Percentiles rank a stretch among this genome's conserved stretches.
Evolutionary conservation across 2,888 invertebrate species (phyloP).

Genomic region (Conchocele bisecta): DNA sequence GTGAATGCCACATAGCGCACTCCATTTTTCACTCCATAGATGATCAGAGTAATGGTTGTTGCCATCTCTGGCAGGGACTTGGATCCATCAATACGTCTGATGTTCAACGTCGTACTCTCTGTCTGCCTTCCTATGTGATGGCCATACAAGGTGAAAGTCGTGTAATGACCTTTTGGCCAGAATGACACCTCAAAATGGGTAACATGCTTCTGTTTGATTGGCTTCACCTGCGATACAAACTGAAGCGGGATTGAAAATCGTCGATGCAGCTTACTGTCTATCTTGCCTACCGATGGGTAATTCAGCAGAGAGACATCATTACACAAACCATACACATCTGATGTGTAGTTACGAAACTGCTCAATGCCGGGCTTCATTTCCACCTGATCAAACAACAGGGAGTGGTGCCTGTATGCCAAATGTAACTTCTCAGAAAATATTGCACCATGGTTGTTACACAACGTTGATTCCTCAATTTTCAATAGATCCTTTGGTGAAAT

Average conservation of each 20-base stretch:
- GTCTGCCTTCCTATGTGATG: slow-evolving; percentile 71
- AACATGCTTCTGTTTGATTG: slow-evolving; percentile 22
- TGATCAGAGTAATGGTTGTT: slow-evolving; percentile 67
- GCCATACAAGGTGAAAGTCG: slow-evolving; percentile 72
- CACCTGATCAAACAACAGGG: slow-evolving; percentile 68
- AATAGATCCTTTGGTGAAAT: slow-evolving; percentile 73
- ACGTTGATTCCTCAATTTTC: slow-evolving; percentile 67
- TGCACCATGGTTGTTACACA: slow-evolving; percentile 57
- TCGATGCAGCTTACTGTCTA: slow-evolving; percentile 68
- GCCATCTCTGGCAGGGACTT: slow-evolving; percentile 30
- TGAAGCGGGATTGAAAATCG: slow-evolving; percentile 62
- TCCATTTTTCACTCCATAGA: slow-evolving; percentile 72
- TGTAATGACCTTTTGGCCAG: slow-evolving; percentile 74
- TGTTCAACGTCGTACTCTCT: slow-evolving; percentile 67
- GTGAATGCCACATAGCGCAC: slow-evolving; percentile 72
- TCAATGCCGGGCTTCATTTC: slow-evolving; percentile 43
- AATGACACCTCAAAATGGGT: slow-evolving; percentile 66
- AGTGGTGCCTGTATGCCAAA: slow-evolving; percentile 72
- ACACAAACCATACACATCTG: slow-evolving; percentile 63
- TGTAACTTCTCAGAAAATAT: slow-evolving; percentile 67
- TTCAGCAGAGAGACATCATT: slow-evolving; percentile 66
- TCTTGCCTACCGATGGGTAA: slow-evolving; percentile 68
- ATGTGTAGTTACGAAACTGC: slow-evolving; percentile 70
- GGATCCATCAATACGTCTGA: slow-evolving; percentile 49
- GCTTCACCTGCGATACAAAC: slow-evolving; percentile 52